Evolutionary conservation across 1,140 invertebrate species (phyloP).

Genomic region (Drosophila navojoa): DNA sequence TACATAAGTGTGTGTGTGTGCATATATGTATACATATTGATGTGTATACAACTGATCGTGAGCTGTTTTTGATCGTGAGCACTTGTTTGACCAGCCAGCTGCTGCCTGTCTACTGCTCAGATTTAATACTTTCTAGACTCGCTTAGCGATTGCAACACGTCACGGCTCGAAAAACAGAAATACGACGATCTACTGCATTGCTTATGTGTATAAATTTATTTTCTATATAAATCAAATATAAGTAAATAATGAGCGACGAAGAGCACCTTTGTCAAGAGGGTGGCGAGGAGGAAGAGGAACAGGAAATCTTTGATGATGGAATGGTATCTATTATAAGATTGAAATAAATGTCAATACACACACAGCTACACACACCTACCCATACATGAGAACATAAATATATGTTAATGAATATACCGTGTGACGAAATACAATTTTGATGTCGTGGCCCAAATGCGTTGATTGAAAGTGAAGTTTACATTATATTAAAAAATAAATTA

Average conservation of each 20-base stretch:
- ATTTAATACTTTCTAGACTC: conserved; percentile 79
- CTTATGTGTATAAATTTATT: not conserved
- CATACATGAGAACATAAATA: not conserved
- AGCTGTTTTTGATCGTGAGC: conserved; percentile 37
- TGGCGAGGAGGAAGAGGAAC: conserved; percentile 59
- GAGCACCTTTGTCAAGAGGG: conserved; percentile 29
- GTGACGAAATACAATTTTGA: conserved; percentile 61
- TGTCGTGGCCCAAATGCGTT: conserved; percentile 71
- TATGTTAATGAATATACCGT: conserved; percentile 25
- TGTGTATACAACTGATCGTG: conserved; percentile 30
- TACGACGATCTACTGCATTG: conserved; percentile 12
- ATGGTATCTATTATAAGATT: conserved; percentile 47
- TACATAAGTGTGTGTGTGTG: not conserved
- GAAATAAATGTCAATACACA: conserved; percentile 2
- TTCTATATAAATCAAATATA: conserved; percentile 7
- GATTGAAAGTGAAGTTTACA: conserved; percentile 17
- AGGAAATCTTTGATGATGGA: conserved; percentile 70
- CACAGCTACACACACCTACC: not conserved
- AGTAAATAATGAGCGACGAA: conserved; percentile 50
- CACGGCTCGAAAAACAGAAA: conserved; percentile 49
- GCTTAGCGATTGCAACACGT: conserved; percentile 72
- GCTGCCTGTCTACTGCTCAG: conserved; percentile 44
- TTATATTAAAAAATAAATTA: not conserved
- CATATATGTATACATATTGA: not conserved
- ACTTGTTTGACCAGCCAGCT: conserved; percentile 76